Evolutionary conservation across 2,888 invertebrate species (phyloP), one percentile per base, ranked within the genome.

Genomic region (Cheilosia vernalis): DNA sequence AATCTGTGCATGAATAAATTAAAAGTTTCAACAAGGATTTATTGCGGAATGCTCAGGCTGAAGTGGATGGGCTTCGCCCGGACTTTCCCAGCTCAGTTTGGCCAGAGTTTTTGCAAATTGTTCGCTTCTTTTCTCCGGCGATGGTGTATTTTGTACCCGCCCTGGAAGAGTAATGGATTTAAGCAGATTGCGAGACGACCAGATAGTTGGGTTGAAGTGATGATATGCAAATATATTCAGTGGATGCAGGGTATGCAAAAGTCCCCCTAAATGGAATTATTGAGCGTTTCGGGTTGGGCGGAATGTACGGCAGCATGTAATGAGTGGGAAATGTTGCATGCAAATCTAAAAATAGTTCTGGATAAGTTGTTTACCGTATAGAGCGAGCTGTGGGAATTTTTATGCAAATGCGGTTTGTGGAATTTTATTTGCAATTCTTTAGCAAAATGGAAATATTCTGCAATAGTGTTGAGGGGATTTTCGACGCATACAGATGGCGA

Each of bases 161-260:
- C 61, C 66, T 66, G 55, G 44, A 67, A 56, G 55, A 73, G 78
- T 51, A 63, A 83, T 83, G 73, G 78, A 42, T 69, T 67, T 61
- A 55, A 61, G 47, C 72, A 77, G 55, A 72, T 72, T 73, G 66
- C 19, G 58, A 53, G 53, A 44, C 21, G 55, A 44, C 42, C 30
- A 61, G 58, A 72, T 79, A 74, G 79, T 64, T 63, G 67, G 73
- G 67, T 69, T 74, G 73, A 64, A 73, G 83, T 64, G 73, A 79
- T 84, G 73, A 79, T 73, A 84, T 84, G 83, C 79, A 84, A 84
- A 84, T 79, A 33, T 84, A 79, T 78, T 83, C 83, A 73, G 67
- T 51, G 3, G 47, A 44, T 64, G 44, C 69, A 69, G 53, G 58
- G 49, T 60, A 72, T 66, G 70, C 66, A 51, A 56, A 56, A 51